These are phyloP conservation scores for Lycaena phlaeas DNA, from an alignment of 2,888 invertebrate species.

Conservation along the genomic window DNA sequence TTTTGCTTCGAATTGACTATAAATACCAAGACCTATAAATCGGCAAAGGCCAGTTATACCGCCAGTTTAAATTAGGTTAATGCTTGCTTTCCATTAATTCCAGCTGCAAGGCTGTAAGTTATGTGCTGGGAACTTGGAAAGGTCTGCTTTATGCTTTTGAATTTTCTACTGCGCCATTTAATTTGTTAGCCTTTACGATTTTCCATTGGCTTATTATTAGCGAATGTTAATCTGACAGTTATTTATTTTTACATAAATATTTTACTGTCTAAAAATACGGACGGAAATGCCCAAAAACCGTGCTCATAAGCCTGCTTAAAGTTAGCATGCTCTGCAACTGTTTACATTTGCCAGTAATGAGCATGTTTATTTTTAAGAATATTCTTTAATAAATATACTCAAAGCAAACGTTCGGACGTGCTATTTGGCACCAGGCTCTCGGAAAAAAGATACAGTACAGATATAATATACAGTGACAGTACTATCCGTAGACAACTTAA, in stretches of 20 bases:
- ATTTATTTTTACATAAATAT: conserved; percentile 4
- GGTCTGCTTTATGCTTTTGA: conserved; percentile 21
- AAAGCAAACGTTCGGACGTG: too few species aligned
- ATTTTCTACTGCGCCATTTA: conserved; percentile 14
- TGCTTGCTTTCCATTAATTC: conserved; percentile 45
- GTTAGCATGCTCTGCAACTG: too few species aligned
- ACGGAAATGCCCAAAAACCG: too few species aligned
- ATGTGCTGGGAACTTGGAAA: conserved; percentile 25
- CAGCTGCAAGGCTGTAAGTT: conserved; percentile 39
- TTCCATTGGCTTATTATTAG: conserved; percentile 8
- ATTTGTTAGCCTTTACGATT: conserved; percentile 7
- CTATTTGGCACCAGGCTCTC: too few species aligned
- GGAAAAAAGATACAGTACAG: too few species aligned
- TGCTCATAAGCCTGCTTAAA: too few species aligned
- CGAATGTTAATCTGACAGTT: conserved; percentile 2
- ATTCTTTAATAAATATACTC: too few species aligned
- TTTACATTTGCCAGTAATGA: too few species aligned
- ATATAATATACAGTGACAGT: too few species aligned
- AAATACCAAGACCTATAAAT: conserved; percentile 20
- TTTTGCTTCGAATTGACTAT: conserved; percentile 21
- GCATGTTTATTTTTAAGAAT: too few species aligned
- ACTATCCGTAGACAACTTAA: too few species aligned
- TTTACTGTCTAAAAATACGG: too few species aligned
- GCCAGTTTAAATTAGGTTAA: conserved; percentile 49
- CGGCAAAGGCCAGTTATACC: conserved; percentile 22